Evolutionary conservation across 1,140 invertebrate species (phyloP), one percentile per base, ranked within the genome.

Genomic region (Drosophila orosa): DNA sequence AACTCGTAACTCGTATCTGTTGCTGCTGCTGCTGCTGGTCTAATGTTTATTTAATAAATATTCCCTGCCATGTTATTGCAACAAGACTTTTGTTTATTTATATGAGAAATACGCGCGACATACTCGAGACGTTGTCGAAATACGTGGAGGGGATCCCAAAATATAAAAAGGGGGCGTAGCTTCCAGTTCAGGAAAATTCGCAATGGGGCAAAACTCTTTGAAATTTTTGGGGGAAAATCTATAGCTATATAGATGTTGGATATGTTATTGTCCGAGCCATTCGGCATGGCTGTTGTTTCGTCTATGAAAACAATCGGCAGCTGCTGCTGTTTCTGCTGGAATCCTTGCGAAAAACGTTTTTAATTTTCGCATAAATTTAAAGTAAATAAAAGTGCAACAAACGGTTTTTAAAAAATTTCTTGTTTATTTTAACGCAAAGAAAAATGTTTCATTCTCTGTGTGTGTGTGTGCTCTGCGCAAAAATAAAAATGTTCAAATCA

Each of bases 301-400:
- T 42, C 83, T 87, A 80, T 87, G 31, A 84, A 89, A 89, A 87
- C 84, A 87, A 62, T 86, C 42, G 24, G 31, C 78, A 54, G 48
- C 66, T 52, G 48, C 33, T 17, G 15, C 48, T 22, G 17, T 17
- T 48, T 6, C 47, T 50, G 10, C 17, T 63, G 66, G 65, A 83
- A 89, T 87, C 84, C 84, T 89, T 84, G 84, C 84, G 67, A 84
- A 80, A 87, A 89, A 80, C 47, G 69, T 72, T 80, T 89, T 89
- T 89, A 84, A 89, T 90, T 87, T 89, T 89, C 84, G 78, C 84
- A 89, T 89, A 89, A 84, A 89, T 89, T 89, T 89, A 89, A 89
- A 89, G 77, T 90, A 89, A 89, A 89, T 89, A 89, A 74, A 72
- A 80, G 47, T 61, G 74, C 66, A 76, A 44, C 73, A 63, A 67